phyloP scores from a whole-genome alignment of 2,797 vertebrate genomes.

The Cynodonichthys magdalenae region DNA sequence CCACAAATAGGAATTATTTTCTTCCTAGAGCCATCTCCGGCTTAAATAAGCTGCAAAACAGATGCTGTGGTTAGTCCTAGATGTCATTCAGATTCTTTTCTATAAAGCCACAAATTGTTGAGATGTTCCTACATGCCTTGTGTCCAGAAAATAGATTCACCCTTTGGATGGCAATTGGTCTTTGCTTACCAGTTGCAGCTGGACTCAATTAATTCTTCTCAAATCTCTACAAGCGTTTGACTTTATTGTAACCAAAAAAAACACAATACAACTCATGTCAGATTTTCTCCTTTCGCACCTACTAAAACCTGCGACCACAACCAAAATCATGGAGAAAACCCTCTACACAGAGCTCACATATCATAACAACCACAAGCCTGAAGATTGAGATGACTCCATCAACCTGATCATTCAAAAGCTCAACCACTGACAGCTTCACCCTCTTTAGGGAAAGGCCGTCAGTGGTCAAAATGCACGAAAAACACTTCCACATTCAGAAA shows the following conservation, averaged over 20 bases:
- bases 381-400: conserved; percentile 34
- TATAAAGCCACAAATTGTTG: background rate
- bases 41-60: background rate
- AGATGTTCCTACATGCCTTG: background rate
- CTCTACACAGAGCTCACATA: conserved; percentile 29
- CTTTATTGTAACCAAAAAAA: background rate
- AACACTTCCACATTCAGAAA: conserved; percentile 25
- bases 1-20: background rate
- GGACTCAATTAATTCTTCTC: background rate
- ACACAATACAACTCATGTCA: background rate
- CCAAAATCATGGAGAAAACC: background rate
- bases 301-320: conserved; percentile 9
- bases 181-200: background rate
- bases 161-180: background rate
- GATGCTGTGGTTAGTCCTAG: background rate
- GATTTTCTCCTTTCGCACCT: background rate
- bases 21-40: background rate
- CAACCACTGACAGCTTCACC: conserved; percentile 42
- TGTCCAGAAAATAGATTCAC: background rate
- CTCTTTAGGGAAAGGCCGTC: conserved; percentile 30
- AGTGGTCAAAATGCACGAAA: conserved; percentile 26
- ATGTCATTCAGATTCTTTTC: background rate
- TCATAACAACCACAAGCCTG: conserved; percentile 28
- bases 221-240: background rate
- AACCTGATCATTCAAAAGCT: conserved; percentile 29